Evolutionary conservation across 2,113 vertebrate genomes (phyloP).

Genomic region (Xiphophorus maculatus): DNA sequence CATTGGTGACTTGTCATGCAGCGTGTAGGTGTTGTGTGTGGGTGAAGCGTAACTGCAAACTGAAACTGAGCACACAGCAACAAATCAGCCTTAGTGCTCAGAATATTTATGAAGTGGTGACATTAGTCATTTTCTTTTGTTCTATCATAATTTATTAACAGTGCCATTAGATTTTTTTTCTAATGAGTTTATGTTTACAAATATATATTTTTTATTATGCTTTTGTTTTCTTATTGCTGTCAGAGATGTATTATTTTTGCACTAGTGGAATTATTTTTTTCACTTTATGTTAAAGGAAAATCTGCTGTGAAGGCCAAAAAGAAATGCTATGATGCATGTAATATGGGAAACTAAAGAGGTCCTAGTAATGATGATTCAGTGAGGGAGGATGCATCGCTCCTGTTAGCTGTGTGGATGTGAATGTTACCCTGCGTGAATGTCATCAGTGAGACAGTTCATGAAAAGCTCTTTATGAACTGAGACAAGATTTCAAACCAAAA

Average conservation of each 20-base stretch:
- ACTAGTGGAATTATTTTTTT: constrained; percentile 64
- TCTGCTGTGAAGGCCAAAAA: constrained; percentile 28
- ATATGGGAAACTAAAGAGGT: constrained; percentile 10
- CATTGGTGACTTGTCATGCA: not conserved
- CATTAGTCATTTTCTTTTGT: constrained; percentile 28
- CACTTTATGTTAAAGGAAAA: constrained; percentile 49
- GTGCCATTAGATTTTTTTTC: constrained; percentile 63
- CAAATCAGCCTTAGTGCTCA: constrained; percentile 51
- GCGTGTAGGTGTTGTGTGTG: constrained; percentile 4
- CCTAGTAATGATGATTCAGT: constrained; percentile 16
- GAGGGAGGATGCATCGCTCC: constrained; percentile 22
- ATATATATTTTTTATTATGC: constrained; percentile 41
- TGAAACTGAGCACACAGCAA: constrained; percentile 17
- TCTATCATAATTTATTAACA: constrained; percentile 55
- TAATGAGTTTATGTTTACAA: constrained; percentile 30
- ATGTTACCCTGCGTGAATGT: constrained; percentile 46
- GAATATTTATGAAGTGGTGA: constrained; percentile 11
- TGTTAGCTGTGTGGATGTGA: constrained; percentile 25
- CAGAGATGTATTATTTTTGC: constrained; percentile 69
- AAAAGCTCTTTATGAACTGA: constrained; percentile 23
- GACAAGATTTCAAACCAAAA: constrained; percentile 49
- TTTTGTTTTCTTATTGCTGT: constrained; percentile 59
- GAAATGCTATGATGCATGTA: constrained; percentile 31
- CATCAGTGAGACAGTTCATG: constrained; percentile 21
- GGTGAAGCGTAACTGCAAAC: constrained; percentile 7